Base-by-base conservation (phyloP, 2,797 vertebrate species). In the Cryptoprocta ferox region DNA sequence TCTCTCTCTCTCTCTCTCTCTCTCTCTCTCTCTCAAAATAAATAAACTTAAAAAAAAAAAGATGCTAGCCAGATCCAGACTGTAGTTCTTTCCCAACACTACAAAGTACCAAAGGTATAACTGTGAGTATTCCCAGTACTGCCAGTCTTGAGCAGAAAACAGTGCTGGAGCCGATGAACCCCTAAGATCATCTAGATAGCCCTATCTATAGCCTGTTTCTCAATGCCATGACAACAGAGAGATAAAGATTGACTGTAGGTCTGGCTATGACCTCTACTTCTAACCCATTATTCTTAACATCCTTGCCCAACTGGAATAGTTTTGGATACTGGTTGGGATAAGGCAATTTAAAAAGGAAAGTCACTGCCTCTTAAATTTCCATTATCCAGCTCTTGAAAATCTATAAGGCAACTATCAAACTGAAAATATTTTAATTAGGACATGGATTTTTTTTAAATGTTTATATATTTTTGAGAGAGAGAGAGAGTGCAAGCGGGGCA, bases 361-460 rank as follows among this genome's bases (percentile, higher is more conserved):
- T 39, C 26, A 78, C 4, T 89, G 12, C 86, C 37, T 19, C 39
- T 95, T 94, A 56, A 75, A 63, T 24, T 81, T 92, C 12, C 42
- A 84, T 79, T 79, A 70, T 89, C 6, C 4, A 81, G 8, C 6
- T 91, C 70, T 83, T 89, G 48, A 92, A 83, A 91, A 71, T 15
- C 21, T 70, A 65, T 56, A 87, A 50, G n/a, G 10, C 45, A 86
- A 66, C 24, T 85, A 68, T 35, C 6, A 63, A 93, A 82, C 79
- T 24, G n/a, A 87, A 82, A 79, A 45, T 42, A 78, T 42, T 88
- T 90, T 18, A 95, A 79, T 80, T 48, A 89, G 37, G 42, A 91
- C 18, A 37, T 5, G 30, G 3, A 14, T 73, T 89, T 95, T 81
- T 95, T 76, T 59, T 59, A 2, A 56, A 24, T 24, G 19, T 24